Evolutionary conservation across 1,140 invertebrate genomes (phyloP).

Genomic region (Anadara kagoshimensis): DNA sequence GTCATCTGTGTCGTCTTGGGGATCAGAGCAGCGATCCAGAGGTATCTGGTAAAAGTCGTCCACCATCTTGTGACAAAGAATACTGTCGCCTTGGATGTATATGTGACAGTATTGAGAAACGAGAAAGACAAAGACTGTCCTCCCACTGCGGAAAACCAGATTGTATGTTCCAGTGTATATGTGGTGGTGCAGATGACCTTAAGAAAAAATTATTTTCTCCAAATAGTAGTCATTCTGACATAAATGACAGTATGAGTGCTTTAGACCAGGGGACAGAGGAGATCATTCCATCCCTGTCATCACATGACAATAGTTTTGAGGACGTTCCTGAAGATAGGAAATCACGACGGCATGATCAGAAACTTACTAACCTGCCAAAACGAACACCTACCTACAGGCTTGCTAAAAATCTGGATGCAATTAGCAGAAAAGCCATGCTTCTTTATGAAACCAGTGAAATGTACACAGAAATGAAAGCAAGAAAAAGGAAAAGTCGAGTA

Average conservation of each 20-base stretch:
- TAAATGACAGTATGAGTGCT: neutral
- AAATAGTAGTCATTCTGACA: neutral
- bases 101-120: constrained; percentile 62
- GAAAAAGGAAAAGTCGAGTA: constrained; percentile 51
- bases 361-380: constrained; percentile 53
- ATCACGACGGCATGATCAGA: neutral
- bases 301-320: too few species aligned
- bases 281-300: too few species aligned
- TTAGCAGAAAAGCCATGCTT: constrained; percentile 66
- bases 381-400: constrained; percentile 58
- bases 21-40: constrained; percentile 18
- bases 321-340: constrained; percentile 4
- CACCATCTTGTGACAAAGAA: constrained; percentile 62
- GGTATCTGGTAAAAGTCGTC: constrained; percentile 2
- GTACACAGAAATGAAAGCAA: constrained; percentile 51
- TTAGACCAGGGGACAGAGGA: constrained; percentile 12
- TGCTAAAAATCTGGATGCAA: constrained; percentile 67
- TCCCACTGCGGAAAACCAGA: constrained; percentile 50
- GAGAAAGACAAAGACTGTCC: neutral
- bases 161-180: constrained; percentile 55
- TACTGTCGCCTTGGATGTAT: constrained; percentile 69
- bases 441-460: constrained; percentile 66
- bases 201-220: too few species aligned
- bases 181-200: constrained; percentile 1
- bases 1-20: constrained; percentile 62